Percentiles rank a stretch among this genome's conserved stretches.
Evolutionary conservation across 2,797 vertebrate genomes (phyloP).

Genomic region (Echiichthys vipera): DNA sequence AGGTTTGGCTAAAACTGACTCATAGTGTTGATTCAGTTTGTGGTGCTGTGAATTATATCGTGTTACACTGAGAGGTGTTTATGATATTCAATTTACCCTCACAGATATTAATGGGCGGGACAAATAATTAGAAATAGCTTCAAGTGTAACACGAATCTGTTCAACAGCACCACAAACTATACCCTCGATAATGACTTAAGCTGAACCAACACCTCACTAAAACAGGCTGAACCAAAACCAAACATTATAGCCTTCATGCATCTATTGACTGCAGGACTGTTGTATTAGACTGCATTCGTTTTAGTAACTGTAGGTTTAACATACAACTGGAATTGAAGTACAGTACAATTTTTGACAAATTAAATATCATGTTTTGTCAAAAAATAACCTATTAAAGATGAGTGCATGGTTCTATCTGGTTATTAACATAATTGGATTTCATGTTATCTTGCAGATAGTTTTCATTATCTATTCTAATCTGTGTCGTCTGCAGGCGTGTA

Average conservation of each 20-base stretch:
- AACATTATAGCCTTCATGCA: not conserved
- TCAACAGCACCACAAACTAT: not conserved
- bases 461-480: not conserved
- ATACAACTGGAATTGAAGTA: not conserved
- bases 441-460: not conserved
- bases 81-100: not conserved
- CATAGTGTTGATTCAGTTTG: not conserved
- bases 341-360: not conserved
- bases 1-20: not conserved
- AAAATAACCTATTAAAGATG: not conserved
- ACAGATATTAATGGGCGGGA: not conserved
- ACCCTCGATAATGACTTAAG: not conserved
- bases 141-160: not conserved
- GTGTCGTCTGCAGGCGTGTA: conserved; percentile 85
- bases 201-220: not conserved
- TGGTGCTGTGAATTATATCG: too few relatives aligned
- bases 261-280: not conserved
- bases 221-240: not conserved
- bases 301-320: not conserved
- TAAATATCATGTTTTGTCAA: not conserved
- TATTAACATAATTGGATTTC: not conserved
- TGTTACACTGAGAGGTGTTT: not conserved
- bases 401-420: not conserved
- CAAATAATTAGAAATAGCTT: not conserved
- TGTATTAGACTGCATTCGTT: not conserved